phyloP scores from a whole-genome alignment of 2,113 vertebrate genomes.

The Ginglymostoma cirratum region DNA sequence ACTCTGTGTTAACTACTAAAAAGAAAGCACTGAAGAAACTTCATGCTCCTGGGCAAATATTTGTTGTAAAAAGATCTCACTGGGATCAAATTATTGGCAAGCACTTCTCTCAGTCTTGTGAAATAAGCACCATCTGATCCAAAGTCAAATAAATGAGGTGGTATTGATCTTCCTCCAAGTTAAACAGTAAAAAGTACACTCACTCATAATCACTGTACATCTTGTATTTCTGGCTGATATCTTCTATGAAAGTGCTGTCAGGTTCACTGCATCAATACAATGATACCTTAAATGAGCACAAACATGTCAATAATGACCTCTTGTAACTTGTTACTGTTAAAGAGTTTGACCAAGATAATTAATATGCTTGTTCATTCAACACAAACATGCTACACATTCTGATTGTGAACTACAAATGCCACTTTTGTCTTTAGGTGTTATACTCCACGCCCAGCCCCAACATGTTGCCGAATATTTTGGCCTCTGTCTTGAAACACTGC shows the following conservation, averaged over 20 bases:
- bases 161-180: background rate
- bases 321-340: background rate
- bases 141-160: constrained; percentile 15
- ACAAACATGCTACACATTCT: background rate
- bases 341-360: background rate
- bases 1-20: constrained; percentile 22
- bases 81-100: constrained; percentile 31
- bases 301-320: background rate
- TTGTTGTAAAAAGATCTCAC: constrained; percentile 31
- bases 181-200: constrained; percentile 24
- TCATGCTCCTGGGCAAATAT: constrained; percentile 21
- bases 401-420: background rate
- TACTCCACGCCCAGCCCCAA: background rate
- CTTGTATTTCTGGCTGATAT: background rate
- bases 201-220: constrained; percentile 2
- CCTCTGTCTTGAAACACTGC: background rate
- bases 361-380: background rate
- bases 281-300: background rate
- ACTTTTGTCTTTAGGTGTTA: background rate
- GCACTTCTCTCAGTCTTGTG: background rate
- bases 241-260: background rate
- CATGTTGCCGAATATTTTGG: background rate
- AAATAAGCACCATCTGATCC: constrained; percentile 34
- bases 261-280: background rate
- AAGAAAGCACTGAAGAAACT: constrained; percentile 31